Evolutionary conservation across 2,888 invertebrate genomes (phyloP), one percentile per base, ranked within the genome.

Genomic region (Dione vanillae): DNA sequence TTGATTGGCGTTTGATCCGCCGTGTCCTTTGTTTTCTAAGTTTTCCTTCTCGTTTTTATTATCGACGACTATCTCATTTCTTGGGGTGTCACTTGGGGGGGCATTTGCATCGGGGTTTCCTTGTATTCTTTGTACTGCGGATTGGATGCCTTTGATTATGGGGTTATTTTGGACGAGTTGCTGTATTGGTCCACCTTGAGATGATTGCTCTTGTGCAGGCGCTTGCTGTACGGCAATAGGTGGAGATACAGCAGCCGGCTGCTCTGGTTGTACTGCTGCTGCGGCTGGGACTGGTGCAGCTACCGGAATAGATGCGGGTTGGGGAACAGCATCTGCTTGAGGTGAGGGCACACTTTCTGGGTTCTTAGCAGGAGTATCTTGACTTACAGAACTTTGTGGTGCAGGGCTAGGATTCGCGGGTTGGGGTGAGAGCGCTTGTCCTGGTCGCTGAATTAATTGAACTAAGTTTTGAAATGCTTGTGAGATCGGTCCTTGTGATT

Each of bases 1-100:
- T 70, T 69, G 66, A 45, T 66, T 69, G 11, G 41, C 6, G 9
- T 70, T 45, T 61, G 16, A 41, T 54, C 66, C 49, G 71, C 74
- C 51, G 40, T 78, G 80, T 37, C 78, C 77, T 43, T 80, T 74
- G 0, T 77, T 78, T 51, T 78, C 77, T 6, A 73, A 65, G 12
- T 74, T 73, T 14, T 69, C 67, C 61, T 78, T 73, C 43, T 81
- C 78, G 43, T 78, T 73, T 12, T 69, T 54, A 12, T 73, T 58
- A 8, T 72, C 74, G 45, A 43, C 54, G n/a, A 71, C 12, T 1
- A 77, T 76, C 16, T 83, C 85, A 19, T 72, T 65, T 7, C 87
- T 83, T 0, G 88, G 87, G 66, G 80, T 84, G 45, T 85, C 86
- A 69, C 87, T 83, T 0, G 88, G 87, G 66, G 80, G 83, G 45